Conservation (phyloP, 2,113 vertebrate species). For the Corythornis madagascariensis region DNA sequence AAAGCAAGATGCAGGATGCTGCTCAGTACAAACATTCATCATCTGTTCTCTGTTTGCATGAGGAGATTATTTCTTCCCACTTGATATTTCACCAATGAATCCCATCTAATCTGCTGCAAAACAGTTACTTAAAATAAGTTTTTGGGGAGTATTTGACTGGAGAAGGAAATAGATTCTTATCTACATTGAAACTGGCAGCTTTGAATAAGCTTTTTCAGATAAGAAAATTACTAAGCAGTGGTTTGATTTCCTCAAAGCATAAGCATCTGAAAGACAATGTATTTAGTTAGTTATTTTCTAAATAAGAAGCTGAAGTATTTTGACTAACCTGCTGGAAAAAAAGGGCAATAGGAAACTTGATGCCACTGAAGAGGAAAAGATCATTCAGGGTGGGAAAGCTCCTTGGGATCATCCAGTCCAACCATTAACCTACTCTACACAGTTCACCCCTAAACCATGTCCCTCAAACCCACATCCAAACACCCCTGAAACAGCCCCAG, state of each 20-base stretch:
- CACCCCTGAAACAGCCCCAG: no score
- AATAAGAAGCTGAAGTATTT: neutral
- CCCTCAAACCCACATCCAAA: no score
- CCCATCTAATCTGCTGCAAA: neutral
- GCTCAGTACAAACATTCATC: neutral
- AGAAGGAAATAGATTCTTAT: neutral
- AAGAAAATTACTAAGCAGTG: neutral
- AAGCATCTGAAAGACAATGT: neutral
- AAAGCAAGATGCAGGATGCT: neutral
- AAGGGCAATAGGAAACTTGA: neutral
- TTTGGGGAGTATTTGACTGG: fast-evolving
- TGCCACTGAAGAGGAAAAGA: neutral
- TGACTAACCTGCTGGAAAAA: neutral
- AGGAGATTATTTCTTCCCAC: neutral
- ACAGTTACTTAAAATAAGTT: neutral
- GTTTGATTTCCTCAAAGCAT: neutral
- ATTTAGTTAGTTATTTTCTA: neutral
- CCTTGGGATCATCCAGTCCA: no score
- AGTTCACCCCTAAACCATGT: no score
- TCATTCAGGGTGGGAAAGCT: neutral
- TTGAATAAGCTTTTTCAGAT: neutral
- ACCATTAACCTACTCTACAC: no score
- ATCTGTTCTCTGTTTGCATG: neutral
- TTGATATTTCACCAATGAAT: neutral
- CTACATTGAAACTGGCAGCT: neutral